phyloP scores from a whole-genome alignment of 2,888 invertebrate species.

The Cryptocheilus praepositus region DNA sequence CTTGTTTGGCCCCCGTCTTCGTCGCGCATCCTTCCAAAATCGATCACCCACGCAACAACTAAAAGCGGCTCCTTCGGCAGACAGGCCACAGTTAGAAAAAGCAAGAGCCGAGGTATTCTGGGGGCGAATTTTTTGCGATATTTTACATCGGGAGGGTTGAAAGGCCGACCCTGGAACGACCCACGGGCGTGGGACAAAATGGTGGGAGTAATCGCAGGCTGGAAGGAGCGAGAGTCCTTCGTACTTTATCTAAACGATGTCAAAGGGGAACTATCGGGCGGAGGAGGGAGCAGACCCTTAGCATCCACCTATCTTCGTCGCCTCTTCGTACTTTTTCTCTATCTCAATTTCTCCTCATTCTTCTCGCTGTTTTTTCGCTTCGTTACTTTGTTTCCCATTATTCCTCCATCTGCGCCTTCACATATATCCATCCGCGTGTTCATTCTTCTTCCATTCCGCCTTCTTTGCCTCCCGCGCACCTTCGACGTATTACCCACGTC shows the following conservation, averaged over 20 bases:
- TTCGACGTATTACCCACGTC: background rate
- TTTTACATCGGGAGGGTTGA: conserved; percentile 1
- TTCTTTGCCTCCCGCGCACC: background rate
- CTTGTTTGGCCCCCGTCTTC: too few relatives aligned
- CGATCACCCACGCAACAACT: too few relatives aligned
- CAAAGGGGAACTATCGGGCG: conserved; percentile 61
- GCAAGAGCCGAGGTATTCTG: background rate
- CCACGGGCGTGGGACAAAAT: conserved; percentile 20
- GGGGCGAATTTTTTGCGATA: conserved; percentile 5
- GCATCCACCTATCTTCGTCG: conserved; percentile 28
- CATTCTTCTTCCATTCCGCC: too few relatives aligned
- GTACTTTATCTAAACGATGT: conserved; percentile 72
- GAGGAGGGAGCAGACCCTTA: conserved; percentile 53
- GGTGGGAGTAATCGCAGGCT: conserved; percentile 49
- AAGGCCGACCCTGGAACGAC: conserved; percentile 1
- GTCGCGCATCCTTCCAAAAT: too few relatives aligned
- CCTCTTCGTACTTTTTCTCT: conserved; percentile 11
- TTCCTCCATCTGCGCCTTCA: background rate
- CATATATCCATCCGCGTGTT: background rate
- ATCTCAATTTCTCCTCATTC: conserved; percentile 7
- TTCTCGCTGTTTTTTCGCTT: conserved; percentile 10
- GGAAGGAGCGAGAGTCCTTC: conserved; percentile 48
- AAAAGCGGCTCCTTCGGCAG: background rate
- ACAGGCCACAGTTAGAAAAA: background rate
- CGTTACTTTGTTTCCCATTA: conserved; percentile 6